Evolutionary conservation across 2,797 vertebrate species (phyloP), one percentile per base, ranked within the genome.

Genomic region (Sebastolobus altivelis): DNA sequence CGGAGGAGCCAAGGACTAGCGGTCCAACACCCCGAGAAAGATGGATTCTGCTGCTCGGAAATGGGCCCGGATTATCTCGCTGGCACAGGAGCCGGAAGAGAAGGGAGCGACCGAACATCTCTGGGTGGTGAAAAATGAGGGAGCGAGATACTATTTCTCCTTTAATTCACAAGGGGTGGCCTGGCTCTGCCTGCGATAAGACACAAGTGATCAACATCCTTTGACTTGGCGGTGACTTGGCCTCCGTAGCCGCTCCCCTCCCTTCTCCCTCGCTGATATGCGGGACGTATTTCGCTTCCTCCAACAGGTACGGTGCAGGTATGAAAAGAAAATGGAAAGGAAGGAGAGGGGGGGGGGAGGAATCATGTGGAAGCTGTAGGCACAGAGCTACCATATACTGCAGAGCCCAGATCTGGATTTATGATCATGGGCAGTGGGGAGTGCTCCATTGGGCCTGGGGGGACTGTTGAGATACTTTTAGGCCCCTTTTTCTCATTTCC

Each of bases 81-180:
- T 87, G 79, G 90, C 90, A 83, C 95, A 96, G 95, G 83, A 95
- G 94, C 82, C 63, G 74, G 82, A 93, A 94, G 94, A 94, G 25
- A 94, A 95, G 91, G 86, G 84, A 94, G 93, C 90, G 40, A 89
- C 75, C 63, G 80, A 90, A 92, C 93, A 91, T 95, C 92, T 94
- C 89, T 52, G 90, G 89, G 86, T 85, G 81, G 91, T 96, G 95
- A 96, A 95, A 96, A 96, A 96, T 95, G 95, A 96, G 94, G 84
- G 76, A 84, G 89, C 27, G 56, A 90, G 94, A 95, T 95, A 94
- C 93, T 94, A 95, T 95, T 96, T 95, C 93, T 94, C 90, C 93
- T 95, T 95, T 96, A 96, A 96, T 96, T 96, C 95, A 93, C 94
- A 89, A 94, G 93, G 91, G 95, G 95, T 95, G 94, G 94, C 92